Evolutionary conservation across 2,113 vertebrate species (phyloP), one percentile per base, ranked within the genome.

Genomic region (Ochotona curzoniae): DNA sequence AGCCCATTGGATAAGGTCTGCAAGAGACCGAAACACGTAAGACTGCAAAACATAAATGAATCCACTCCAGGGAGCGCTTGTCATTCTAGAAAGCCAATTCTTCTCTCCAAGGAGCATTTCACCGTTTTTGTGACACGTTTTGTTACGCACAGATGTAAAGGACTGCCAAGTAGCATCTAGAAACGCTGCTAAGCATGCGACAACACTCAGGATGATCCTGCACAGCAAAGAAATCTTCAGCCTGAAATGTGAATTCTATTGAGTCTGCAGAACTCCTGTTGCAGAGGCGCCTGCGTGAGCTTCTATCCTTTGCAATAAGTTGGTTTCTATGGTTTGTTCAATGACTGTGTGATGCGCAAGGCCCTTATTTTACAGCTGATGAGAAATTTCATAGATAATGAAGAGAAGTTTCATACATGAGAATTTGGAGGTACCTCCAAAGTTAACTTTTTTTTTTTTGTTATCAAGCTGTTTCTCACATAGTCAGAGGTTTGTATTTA

Each of bases 381-480:
- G 9, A 11, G 30, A 63, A 73, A 75, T 82, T 5, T 75, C 21
- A 17, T 0, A 0, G 7, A 23, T 8, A 60, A 13, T 23, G 2
- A 85, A 78, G 73, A 5, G 28, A 64, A 8, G 20, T 30, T 35
- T 28, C 38, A 74, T 15, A 26, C 17, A 21, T 3, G 4, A 92
- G 15, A 7, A n/a, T 7, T 30, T 79, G 70, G 51, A 90, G 47
- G 84, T 11, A 67, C 2, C 2, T 86, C 18, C 25, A 57, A 89
- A 69, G 63, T 69, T 25, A 87, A 89, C 15, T 74, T 78, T 93
- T 79, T 74, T 78, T 93, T 79, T 44, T 23, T 78, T 92, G 83
- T 69, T n/a, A 80, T 73, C 28, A 15, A 91, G 26, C 63, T 83
- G 14, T 0, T 84, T 87, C 57, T 82, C 8, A 11, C 9, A 28